Evolutionary conservation across 2,888 invertebrate genomes (phyloP).

Genomic region (Monochamus alternatus): DNA sequence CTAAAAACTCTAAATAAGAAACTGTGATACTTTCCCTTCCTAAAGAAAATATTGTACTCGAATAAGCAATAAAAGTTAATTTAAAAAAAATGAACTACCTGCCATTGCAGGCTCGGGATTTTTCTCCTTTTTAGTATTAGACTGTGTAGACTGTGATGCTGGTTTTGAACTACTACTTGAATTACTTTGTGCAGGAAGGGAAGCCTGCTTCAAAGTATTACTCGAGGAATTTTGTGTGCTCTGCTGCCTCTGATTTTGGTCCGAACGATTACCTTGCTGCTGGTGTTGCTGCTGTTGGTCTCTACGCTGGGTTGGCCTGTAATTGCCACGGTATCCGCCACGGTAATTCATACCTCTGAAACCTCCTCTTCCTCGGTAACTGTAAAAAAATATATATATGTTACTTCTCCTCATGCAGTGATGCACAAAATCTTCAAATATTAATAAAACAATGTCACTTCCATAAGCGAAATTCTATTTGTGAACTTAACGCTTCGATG

Average conservation of each 20-base stretch:
- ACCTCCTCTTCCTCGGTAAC: conserved; percentile 78
- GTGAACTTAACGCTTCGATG: too few relatives aligned
- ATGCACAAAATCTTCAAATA: too few relatives aligned
- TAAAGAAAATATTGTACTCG: conserved; percentile 1
- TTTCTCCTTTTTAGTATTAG: conserved; percentile 8
- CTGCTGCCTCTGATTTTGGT: conserved; percentile 70
- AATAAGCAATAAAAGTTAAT: too few relatives aligned
- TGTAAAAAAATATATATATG: conserved; percentile 55
- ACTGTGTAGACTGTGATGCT: conserved; percentile 20
- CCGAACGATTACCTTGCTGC: conserved; percentile 71
- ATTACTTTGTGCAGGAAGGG: conserved; percentile 21
- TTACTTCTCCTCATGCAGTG: not conserved
- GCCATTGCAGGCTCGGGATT: conserved; percentile 49
- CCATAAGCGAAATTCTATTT: too few relatives aligned
- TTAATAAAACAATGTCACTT: too few relatives aligned
- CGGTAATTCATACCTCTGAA: conserved; percentile 73
- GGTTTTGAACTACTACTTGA: conserved; percentile 17
- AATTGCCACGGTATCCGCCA: conserved; percentile 71
- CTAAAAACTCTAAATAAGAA: not conserved
- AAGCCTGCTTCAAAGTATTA: conserved; percentile 35
- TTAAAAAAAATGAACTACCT: conserved; percentile 41
- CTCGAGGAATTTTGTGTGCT: conserved; percentile 34
- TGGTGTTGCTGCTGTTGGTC: conserved; percentile 41
- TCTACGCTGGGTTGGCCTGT: conserved; percentile 62
- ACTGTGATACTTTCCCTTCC: not conserved